Percentiles rank a stretch among this genome's conserved stretches.
Evolutionary conservation across 2,888 invertebrate genomes (phyloP).

Genomic region (Arctia plantaginis): DNA sequence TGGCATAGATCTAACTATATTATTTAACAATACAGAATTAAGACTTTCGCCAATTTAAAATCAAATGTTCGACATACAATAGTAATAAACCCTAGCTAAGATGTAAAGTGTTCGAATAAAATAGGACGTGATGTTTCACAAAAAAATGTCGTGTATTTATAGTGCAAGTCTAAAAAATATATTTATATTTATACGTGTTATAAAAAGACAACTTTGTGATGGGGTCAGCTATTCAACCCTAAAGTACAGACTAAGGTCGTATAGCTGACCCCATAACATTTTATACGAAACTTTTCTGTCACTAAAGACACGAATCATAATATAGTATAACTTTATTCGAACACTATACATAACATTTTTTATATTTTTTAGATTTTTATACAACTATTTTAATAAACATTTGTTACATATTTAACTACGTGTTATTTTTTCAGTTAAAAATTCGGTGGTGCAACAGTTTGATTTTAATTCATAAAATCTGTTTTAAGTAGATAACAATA

Average conservation of each 20-base stretch:
- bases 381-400: not conserved
- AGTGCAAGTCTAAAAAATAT: not conserved
- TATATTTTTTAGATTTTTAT: not conserved
- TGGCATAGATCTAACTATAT: not conserved
- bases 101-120: not conserved
- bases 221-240: no score
- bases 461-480: conserved; percentile 48
- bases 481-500: conserved; percentile 48
- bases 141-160: not conserved
- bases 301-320: no score
- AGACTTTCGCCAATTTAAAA: not conserved
- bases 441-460: conserved; percentile 48
- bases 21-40: not conserved
- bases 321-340: not conserved
- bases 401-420: conserved; percentile 3
- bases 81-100: not conserved
- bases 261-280: not conserved
- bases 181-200: no score
- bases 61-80: not conserved
- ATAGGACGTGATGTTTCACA: not conserved
- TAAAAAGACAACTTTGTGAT: not conserved
- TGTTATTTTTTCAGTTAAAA: conserved; percentile 27
- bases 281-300: not conserved
- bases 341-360: not conserved
- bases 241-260: no score